Evolutionary conservation across 2,113 vertebrate species (phyloP).

Genomic region (Verasper variegatus): DNA sequence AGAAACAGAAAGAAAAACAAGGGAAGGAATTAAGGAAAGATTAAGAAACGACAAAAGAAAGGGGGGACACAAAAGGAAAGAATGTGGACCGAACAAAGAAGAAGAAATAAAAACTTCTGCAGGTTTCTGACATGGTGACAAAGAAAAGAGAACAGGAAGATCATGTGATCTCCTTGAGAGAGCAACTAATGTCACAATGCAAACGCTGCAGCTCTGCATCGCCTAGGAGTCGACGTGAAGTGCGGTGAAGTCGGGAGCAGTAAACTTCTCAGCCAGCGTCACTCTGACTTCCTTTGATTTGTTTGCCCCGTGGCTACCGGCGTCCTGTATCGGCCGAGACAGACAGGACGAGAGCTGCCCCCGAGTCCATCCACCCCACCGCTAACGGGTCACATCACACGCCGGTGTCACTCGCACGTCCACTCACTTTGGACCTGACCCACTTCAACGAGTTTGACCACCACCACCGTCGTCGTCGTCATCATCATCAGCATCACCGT

Average conservation of each 20-base stretch:
- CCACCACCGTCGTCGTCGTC: neutral
- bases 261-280: constrained; percentile 57
- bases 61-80: too few species aligned
- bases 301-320: constrained; percentile 66
- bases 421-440: constrained; percentile 76
- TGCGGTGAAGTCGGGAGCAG: constrained; percentile 30
- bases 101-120: neutral
- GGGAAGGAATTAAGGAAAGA: neutral
- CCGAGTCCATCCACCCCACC: constrained; percentile 39
- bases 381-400: constrained; percentile 74
- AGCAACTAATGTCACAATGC: neutral
- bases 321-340: constrained; percentile 55
- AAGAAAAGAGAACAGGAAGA: neutral
- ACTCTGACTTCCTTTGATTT: constrained; percentile 66
- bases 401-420: constrained; percentile 61
- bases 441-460: constrained; percentile 65
- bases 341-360: constrained; percentile 58
- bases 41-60: neutral
- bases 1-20: neutral
- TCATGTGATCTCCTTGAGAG: neutral
- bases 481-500: constrained; percentile 9
- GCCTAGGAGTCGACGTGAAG: constrained; percentile 19
- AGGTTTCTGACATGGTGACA: neutral
- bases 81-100: neutral
- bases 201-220: neutral